phyloP scores from a whole-genome alignment of 2,113 vertebrate genomes.

The Hemicordylus capensis region DNA sequence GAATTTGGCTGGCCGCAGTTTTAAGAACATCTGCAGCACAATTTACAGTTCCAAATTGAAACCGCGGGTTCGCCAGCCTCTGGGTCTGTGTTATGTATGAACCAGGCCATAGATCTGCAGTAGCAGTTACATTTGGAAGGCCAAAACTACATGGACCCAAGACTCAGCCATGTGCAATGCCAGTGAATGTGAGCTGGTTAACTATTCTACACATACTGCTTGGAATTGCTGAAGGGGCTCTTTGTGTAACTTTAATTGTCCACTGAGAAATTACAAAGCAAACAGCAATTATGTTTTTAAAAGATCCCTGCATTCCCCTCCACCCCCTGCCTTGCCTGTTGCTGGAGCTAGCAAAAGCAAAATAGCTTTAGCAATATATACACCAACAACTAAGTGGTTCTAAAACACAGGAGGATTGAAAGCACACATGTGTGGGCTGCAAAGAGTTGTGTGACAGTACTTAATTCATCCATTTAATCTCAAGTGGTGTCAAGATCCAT shows the following conservation, averaged over 20 bases:
- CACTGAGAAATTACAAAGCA: constrained; percentile 70
- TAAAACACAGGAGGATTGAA: constrained; percentile 35
- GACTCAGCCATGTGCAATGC: constrained; percentile 49
- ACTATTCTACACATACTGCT: neutral
- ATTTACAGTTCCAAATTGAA: too few relatives aligned
- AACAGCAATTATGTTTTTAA: constrained; percentile 66
- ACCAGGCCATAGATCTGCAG: constrained; percentile 47
- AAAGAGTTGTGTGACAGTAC: neutral
- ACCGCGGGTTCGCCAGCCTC: too few relatives aligned
- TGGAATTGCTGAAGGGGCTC: constrained; percentile 39
- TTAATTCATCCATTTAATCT: constrained; percentile 17
- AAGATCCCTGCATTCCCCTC: neutral
- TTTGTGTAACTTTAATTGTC: constrained; percentile 63
- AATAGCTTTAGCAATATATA: neutral
- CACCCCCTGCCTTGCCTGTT: constrained; percentile 37
- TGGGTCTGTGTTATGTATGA: too few relatives aligned
- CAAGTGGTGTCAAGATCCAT: neutral
- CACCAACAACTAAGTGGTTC: constrained; percentile 11
- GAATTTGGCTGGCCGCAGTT: too few relatives aligned
- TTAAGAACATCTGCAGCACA: too few relatives aligned
- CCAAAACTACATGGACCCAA: constrained; percentile 17
- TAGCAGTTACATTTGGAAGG: constrained; percentile 40
- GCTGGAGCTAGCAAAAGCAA: constrained; percentile 35
- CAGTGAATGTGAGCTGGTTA: constrained; percentile 1
- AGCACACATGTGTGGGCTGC: neutral